phyloP scores from a whole-genome alignment of 2,113 vertebrate genomes.

The Gadus macrocephalus region DNA sequence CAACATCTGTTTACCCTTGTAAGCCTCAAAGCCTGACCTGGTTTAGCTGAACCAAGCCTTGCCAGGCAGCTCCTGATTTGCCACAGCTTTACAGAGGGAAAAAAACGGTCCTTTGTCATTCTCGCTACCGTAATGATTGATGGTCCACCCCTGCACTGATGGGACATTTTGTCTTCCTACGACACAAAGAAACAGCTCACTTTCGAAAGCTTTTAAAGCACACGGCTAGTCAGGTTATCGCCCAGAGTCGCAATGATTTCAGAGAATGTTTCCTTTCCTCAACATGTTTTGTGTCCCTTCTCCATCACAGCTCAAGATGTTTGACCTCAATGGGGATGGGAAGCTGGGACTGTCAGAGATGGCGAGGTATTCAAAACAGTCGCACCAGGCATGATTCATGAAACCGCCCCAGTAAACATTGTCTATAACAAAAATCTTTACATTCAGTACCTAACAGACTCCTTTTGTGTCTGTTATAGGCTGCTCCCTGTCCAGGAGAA shows the following conservation, averaged over 20 bases:
- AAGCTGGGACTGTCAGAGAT: slow-evolving; percentile 95
- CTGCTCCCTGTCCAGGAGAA: slow-evolving; percentile 96
- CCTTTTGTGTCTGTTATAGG: slow-evolving; percentile 58
- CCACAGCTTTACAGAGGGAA: neutral
- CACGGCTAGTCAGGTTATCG: neutral
- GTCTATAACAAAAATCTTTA: neutral
- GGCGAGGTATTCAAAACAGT: slow-evolving; percentile 77
- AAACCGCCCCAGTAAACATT: neutral
- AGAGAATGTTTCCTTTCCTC: neutral
- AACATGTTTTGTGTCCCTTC: slow-evolving; percentile 23
- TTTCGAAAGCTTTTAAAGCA: neutral
- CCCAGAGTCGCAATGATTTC: neutral
- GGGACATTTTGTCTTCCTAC: neutral
- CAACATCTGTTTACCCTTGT: slow-evolving; percentile 57
- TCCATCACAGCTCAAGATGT: slow-evolving; percentile 85
- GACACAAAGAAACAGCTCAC: neutral
- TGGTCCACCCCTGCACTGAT: neutral
- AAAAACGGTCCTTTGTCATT: neutral
- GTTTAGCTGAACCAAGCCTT: slow-evolving; percentile 23
- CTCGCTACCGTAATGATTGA: neutral
- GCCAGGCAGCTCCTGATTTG: neutral
- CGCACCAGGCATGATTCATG: too few species aligned
- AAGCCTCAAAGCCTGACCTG: slow-evolving; percentile 48
- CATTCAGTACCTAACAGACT: slow-evolving; percentile 20
- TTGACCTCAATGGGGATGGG: slow-evolving; percentile 94